Conservation (phyloP, 2,113 vertebrate species). For the Pluvialis apricaria region DNA sequence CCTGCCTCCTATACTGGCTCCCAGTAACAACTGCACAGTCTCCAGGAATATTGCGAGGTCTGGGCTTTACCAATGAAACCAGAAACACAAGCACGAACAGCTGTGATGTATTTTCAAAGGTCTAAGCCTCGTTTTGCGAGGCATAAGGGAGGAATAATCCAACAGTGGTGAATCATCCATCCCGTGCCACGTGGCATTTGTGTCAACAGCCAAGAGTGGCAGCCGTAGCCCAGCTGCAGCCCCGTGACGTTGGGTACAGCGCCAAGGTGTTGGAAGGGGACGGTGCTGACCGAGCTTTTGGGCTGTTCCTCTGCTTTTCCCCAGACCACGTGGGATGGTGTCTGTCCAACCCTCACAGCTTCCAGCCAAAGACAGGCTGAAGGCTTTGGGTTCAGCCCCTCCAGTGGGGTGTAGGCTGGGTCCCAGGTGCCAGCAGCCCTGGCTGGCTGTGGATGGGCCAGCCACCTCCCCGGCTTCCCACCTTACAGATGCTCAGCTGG, state of each 20-base stretch:
- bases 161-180: background rate
- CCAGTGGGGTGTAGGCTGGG: background rate
- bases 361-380: background rate
- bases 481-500: background rate
- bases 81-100: background rate
- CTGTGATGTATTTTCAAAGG: background rate
- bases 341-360: background rate
- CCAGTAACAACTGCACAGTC: background rate
- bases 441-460: background rate
- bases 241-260: fast-evolving
- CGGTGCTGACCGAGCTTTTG: background rate
- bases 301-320: background rate
- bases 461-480: background rate
- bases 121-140: background rate
- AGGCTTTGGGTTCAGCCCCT: background rate
- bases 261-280: background rate
- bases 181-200: fast-evolving
- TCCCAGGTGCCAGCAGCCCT: background rate
- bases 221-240: background rate
- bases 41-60: background rate
- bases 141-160: background rate
- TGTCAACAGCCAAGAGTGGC: background rate
- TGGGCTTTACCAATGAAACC: background rate
- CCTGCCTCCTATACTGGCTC: background rate
- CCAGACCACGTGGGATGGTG: background rate